Evolutionary conservation across 2,113 vertebrate species (phyloP).

Genomic region (Elephantulus edwardii): DNA sequence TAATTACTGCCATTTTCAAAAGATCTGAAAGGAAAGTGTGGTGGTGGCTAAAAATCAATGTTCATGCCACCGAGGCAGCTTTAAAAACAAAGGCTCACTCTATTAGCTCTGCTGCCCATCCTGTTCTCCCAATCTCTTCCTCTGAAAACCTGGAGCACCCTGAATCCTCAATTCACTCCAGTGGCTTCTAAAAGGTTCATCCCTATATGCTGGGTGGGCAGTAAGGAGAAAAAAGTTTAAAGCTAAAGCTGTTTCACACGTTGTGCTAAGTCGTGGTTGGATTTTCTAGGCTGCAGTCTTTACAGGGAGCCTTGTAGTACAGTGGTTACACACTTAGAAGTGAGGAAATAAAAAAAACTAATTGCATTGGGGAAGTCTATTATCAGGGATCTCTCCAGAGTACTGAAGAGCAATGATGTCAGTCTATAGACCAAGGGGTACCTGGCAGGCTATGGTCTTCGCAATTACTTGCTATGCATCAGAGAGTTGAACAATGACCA

Average conservation of each 20-base stretch:
- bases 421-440: no score
- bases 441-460: no score
- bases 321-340: background rate
- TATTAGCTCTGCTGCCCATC: background rate
- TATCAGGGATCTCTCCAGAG: no score
- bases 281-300: background rate
- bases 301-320: background rate
- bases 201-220: background rate
- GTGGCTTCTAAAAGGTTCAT: background rate
- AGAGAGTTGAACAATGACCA: no score
- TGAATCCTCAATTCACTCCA: background rate
- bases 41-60: background rate
- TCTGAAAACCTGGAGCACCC: rapidly evolving
- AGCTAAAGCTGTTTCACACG: background rate
- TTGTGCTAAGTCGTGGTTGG: background rate
- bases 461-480: no score
- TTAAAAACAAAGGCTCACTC: rapidly evolving
- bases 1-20: background rate
- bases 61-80: background rate
- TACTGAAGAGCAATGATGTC: no score
- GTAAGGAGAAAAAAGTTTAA: background rate
- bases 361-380: no score
- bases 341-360: no score
- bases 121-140: background rate
- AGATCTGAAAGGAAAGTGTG: background rate